A percentile compares a stretch with the other conserved stretches of the same genome.
These are phyloP conservation scores for Toxostoma redivivum DNA, from an alignment of 2,113 vertebrate species.

Conservation along the genomic window DNA sequence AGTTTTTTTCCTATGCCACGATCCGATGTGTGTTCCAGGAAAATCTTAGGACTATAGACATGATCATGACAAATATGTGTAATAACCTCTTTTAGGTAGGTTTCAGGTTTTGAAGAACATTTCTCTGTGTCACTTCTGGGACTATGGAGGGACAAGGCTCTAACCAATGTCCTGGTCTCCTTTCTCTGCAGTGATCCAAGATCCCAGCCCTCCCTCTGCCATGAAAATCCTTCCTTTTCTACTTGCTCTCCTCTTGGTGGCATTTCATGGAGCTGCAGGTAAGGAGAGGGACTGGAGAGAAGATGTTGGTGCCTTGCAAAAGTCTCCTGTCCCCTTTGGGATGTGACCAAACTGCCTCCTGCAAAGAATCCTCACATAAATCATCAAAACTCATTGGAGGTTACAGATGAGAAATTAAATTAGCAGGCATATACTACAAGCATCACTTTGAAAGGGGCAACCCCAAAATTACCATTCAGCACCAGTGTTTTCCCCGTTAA, in stretches of 20 bases:
- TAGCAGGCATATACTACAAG: neutral
- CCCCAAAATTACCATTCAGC: neutral
- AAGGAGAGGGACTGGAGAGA: neutral
- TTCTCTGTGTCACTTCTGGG: neutral
- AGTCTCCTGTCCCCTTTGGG: neutral
- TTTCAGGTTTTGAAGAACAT: neutral
- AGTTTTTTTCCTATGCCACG: neutral
- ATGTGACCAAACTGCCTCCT: neutral
- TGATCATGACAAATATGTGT: neutral
- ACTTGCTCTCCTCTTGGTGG: conserved; percentile 2
- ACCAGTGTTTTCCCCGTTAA: neutral
- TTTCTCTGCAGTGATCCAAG: neutral
- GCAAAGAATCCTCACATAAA: neutral
- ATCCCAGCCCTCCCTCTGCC: neutral
- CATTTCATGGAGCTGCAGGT: neutral
- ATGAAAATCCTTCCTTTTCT: conserved; percentile 42
- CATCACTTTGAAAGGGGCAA: neutral
- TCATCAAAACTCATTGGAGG: neutral
- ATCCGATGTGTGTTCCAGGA: neutral
- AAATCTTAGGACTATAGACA: neutral
- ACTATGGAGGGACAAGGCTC: neutral
- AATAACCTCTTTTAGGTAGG: neutral
- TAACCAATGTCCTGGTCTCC: neutral
- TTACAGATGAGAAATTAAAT: neutral
- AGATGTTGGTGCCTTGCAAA: neutral